These are phyloP conservation scores for Thomomys bottae DNA, from an alignment of 2,113 vertebrate species.

Conservation along the genomic window DNA sequence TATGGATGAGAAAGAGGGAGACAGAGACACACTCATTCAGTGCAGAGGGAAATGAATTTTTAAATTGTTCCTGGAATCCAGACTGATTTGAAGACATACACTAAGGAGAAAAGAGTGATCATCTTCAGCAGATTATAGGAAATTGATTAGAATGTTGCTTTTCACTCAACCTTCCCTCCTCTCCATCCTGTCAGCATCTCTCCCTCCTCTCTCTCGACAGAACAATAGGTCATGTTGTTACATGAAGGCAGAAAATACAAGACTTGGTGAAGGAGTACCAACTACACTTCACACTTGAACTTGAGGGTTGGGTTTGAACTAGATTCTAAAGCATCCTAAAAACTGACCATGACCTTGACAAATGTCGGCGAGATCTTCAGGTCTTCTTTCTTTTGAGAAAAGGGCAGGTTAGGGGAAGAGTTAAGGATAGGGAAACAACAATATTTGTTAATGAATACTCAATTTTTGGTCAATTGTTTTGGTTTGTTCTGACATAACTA, in stretches of 20 bases:
- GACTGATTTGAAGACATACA: not conserved
- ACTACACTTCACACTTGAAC: no score
- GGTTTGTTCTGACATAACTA: constrained; percentile 12
- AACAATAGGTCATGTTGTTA: not conserved
- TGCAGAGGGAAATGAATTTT: not conserved
- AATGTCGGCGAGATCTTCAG: not conserved
- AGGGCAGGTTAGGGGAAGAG: not conserved
- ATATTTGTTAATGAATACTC: not conserved
- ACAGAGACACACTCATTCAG: not conserved
- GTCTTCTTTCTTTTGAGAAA: not conserved
- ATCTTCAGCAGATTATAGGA: not conserved
- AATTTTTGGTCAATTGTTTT: not conserved
- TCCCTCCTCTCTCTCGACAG: not conserved
- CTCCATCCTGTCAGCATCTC: not conserved
- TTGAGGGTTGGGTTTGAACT: no score
- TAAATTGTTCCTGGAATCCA: constrained; percentile 16
- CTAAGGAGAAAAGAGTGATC: not conserved
- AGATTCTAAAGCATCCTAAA: not conserved
- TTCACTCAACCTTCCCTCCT: not conserved
- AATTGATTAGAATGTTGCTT: not conserved
- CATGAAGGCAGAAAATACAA: not conserved
- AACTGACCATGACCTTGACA: not conserved
- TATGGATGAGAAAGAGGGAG: not conserved
- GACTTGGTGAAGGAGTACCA: not conserved
- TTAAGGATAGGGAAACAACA: not conserved